Percentiles rank a stretch among this genome's conserved stretches.
Conservation (phyloP, 2,113 vertebrate genomes). For the Lethenteron camtschaticum region DNA sequence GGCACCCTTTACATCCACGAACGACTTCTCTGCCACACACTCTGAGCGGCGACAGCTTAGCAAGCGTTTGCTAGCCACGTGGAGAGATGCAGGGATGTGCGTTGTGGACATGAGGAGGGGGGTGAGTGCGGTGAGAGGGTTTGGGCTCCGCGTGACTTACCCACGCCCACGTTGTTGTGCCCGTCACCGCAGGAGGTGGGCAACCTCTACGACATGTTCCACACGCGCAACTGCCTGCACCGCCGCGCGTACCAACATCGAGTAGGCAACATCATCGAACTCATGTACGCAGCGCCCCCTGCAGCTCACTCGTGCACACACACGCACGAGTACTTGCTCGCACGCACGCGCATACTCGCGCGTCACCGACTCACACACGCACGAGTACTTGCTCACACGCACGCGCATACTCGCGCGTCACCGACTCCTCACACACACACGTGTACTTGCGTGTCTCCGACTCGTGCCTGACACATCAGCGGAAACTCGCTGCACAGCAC, state of each 20-base stretch:
- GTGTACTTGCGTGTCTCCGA: too few species aligned
- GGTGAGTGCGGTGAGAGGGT: too few species aligned
- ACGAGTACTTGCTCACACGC: background rate
- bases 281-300: conserved; percentile 42
- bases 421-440: background rate
- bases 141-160: too few species aligned
- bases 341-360: background rate
- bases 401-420: background rate
- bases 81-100: too few species aligned
- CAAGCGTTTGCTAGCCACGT: background rate
- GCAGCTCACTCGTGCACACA: background rate
- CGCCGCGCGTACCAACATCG: conserved; percentile 80
- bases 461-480: too few species aligned
- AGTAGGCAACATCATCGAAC: conserved; percentile 61
- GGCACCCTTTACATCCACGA: too few species aligned
- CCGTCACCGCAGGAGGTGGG: conserved; percentile 37
- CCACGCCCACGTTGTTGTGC: background rate
- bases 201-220: conserved; percentile 84
- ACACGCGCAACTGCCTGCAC: conserved; percentile 59
- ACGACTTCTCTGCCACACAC: background rate
- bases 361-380: background rate
- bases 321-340: background rate
- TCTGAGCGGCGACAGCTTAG: background rate
- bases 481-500: too few species aligned
- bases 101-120: too few species aligned